Evolutionary conservation across 1,140 invertebrate species (phyloP), one percentile per base, ranked within the genome.

Genomic region (Drepana arcuata): DNA sequence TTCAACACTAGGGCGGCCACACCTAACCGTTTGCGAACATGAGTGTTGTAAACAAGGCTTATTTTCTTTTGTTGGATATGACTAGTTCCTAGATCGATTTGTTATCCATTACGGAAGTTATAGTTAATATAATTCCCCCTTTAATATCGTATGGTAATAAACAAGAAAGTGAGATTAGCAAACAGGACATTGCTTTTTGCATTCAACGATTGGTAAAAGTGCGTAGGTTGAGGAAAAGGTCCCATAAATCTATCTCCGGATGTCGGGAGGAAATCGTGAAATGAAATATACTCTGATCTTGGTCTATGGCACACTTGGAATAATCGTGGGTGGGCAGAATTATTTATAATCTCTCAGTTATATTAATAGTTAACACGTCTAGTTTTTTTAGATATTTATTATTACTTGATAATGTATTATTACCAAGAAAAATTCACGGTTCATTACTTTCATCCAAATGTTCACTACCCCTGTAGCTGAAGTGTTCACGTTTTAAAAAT

Each of bases 171-270:
- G n/a, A n/a, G n/a, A n/a, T n/a, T n/a, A n/a, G n/a, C n/a, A 28
- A 28, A 11, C 10, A 36, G 15, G 26, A 16, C 18, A 13, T 9
- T 24, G 9, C 32, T 34, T 24, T 24, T 14, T 10, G 12, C 21
- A 23, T 42, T 13, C 14, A 48, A 27, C 15, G 11, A 41, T 28
- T 34, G 29, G 12, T 33, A 36, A 46, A 40, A 47, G 23, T 35
- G 59, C 52, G 60, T 71, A 53, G 65, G 63, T 54, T 34, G 48
- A 41, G 37, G 23, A 46, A 58, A 55, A 57, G 54, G 59, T 39
- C n/a, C 36, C 53, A 70, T 74, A 74, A 72, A 71, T 74, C 65
- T 61, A 53, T 66, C 60, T 41, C 46, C 43, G 60, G 49, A 54
- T 62, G 66, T 64, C 57, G 34, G 41, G 58, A 58, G 63, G 62